A percentile compares a stretch with the other conserved stretches of the same genome.
phyloP scores from a whole-genome alignment of 2,888 invertebrate species.

The Eilema sororculum region DNA sequence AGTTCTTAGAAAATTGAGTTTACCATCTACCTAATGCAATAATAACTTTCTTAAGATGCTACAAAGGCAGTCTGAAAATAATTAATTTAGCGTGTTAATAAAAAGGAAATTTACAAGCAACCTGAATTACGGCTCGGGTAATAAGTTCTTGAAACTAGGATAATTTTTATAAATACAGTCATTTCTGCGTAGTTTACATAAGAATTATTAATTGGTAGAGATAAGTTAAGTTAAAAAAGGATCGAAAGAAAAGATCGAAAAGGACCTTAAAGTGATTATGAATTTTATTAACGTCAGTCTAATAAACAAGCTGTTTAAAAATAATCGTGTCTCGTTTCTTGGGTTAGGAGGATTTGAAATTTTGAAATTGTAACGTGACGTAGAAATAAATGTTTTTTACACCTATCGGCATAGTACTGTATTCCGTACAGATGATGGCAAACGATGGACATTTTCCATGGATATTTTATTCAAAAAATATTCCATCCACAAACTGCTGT shows the following conservation, averaged over 20 bases:
- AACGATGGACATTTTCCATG: too few species aligned
- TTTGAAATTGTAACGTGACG: too few species aligned
- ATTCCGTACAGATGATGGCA: too few species aligned
- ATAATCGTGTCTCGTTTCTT: too few species aligned
- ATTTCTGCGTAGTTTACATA: background rate
- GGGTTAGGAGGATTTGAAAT: too few species aligned
- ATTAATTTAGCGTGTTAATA: conserved; percentile 18
- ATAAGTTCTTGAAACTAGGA: conserved; percentile 17
- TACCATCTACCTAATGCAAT: conserved; percentile 1
- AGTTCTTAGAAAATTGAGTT: background rate
- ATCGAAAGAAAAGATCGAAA: too few species aligned
- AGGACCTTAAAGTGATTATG: background rate
- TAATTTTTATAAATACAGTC: background rate
- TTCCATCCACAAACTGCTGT: background rate
- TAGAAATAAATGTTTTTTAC: too few species aligned
- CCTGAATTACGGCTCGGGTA: conserved; percentile 12
- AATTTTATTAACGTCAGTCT: background rate
- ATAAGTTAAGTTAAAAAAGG: too few species aligned
- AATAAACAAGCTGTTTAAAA: too few species aligned
- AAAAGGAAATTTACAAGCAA: conserved; percentile 17
- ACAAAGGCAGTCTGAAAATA: conserved; percentile 14
- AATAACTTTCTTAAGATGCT: conserved; percentile 10
- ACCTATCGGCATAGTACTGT: too few species aligned
- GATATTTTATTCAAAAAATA: background rate
- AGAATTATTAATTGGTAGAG: background rate